A percentile compares a stretch with the other conserved stretches of the same genome.
Conservation (phyloP, 2,888 invertebrate genomes). For the Aplocera efformata region DNA sequence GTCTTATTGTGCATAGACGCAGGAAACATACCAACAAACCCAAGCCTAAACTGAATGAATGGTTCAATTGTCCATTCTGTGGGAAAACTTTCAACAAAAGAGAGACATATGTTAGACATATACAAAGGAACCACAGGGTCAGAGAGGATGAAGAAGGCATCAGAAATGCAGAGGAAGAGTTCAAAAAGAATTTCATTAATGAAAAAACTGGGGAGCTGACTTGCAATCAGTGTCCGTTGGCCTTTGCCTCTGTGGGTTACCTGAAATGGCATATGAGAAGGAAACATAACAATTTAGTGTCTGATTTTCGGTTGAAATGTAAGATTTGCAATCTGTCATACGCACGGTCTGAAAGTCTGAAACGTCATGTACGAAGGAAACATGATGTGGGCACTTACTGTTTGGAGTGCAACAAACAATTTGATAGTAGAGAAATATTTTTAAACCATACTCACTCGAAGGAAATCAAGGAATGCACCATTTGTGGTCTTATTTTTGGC, state of each 20-base stretch:
- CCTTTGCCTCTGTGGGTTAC: slow-evolving; percentile 62
- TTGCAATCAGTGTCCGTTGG: slow-evolving; percentile 62
- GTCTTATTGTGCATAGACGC: slow-evolving; percentile 61
- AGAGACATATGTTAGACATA: slow-evolving; percentile 66
- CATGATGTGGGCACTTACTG: slow-evolving; percentile 61
- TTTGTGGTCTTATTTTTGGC: slow-evolving; percentile 66
- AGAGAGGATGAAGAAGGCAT: slow-evolving; percentile 41
- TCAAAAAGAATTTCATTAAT: slow-evolving; percentile 35
- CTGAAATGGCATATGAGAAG: slow-evolving; percentile 68
- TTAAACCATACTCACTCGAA: slow-evolving; percentile 62
- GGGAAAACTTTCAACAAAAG: slow-evolving; percentile 59
- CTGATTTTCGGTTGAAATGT: slow-evolving; percentile 65
- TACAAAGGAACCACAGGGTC: slow-evolving; percentile 63
- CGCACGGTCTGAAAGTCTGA: slow-evolving; percentile 69
- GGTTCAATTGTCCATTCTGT: slow-evolving; percentile 66
- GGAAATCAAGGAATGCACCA: slow-evolving; percentile 55
- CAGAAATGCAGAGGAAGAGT: slow-evolving; percentile 29
- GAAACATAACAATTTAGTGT: slow-evolving; percentile 62
- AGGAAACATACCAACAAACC: slow-evolving; percentile 55
- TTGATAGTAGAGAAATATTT: slow-evolving; percentile 55
- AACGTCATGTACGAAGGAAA: slow-evolving; percentile 65
- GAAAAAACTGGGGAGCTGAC: slow-evolving; percentile 59
- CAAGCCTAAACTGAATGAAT: slow-evolving; percentile 38
- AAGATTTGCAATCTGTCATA: slow-evolving; percentile 69
- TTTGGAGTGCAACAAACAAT: slow-evolving; percentile 63